These are phyloP conservation scores for Zosterops pallidus DNA, from an alignment of 2,113 vertebrate species.

Conservation along the genomic window DNA sequence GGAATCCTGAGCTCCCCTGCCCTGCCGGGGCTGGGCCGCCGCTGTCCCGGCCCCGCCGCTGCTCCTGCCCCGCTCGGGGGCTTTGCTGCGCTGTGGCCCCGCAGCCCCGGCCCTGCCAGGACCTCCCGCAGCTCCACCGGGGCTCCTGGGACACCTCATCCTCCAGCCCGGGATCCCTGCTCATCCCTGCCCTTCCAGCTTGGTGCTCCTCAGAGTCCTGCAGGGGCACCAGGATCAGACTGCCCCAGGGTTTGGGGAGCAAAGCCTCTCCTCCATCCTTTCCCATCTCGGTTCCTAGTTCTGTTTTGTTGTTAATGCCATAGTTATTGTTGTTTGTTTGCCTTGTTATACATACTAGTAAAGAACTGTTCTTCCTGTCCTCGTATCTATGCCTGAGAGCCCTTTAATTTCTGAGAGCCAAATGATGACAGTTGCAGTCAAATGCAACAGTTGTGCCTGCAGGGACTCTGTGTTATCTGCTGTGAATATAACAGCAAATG, in stretches of 20 bases:
- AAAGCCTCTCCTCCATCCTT: background rate
- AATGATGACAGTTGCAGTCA: background rate
- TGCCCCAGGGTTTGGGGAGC: background rate
- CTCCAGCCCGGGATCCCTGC: too few species aligned
- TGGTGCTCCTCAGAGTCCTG: background rate
- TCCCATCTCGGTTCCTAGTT: background rate
- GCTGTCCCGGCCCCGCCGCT: too few species aligned
- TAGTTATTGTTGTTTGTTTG: background rate
- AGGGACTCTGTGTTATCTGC: background rate
- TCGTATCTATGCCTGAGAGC: background rate
- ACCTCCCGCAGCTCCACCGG: too few species aligned
- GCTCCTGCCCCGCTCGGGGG: too few species aligned
- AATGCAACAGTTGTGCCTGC: background rate
- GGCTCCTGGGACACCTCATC: too few species aligned
- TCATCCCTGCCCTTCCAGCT: background rate
- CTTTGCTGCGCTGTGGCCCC: too few species aligned
- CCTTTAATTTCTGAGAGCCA: background rate
- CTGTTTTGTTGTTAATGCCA: background rate
- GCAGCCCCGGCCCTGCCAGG: too few species aligned
- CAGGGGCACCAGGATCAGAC: background rate
- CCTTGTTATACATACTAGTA: background rate
- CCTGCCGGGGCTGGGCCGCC: too few species aligned
- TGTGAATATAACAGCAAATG: background rate
- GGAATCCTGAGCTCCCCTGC: too few species aligned
- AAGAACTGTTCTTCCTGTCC: background rate